Conservation (phyloP, 2,888 invertebrate species). For the Chrysina gloriosa region DNA sequence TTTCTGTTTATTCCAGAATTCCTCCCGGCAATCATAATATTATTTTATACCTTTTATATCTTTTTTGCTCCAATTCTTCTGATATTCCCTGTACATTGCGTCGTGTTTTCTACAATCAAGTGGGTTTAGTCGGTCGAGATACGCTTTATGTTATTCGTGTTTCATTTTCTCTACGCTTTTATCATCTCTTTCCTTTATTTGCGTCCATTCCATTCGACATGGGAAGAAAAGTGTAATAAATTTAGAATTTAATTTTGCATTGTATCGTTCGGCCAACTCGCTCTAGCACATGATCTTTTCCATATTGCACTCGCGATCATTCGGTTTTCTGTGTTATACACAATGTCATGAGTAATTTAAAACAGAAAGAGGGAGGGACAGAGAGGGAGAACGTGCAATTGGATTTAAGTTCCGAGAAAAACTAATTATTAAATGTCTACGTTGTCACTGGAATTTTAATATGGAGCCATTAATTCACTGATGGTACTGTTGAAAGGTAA, state of each 20-base stretch:
- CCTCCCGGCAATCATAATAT: neutral
- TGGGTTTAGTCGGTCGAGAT: neutral
- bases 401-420: constrained; percentile 57
- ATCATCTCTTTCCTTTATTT: neutral
- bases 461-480: constrained; percentile 57
- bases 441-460: constrained; percentile 58
- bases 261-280: neutral
- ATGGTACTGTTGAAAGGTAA: too few relatives aligned
- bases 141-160: neutral
- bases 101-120: neutral
- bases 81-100: neutral
- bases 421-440: constrained; percentile 59
- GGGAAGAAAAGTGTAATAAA: constrained; percentile 21
- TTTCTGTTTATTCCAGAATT: constrained; percentile 32
- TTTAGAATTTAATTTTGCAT: constrained; percentile 26
- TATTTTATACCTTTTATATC: constrained; percentile 4
- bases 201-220: neutral
- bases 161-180: neutral
- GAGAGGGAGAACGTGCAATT: constrained; percentile 47
- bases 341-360: constrained; percentile 18
- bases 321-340: neutral
- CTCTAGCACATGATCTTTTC: neutral
- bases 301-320: neutral
- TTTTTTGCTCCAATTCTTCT: neutral
- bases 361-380: too few relatives aligned